Conservation (phyloP, 37 sponge, comb jelly and placozoan species). For the Amphimedon queenslandica region DNA sequence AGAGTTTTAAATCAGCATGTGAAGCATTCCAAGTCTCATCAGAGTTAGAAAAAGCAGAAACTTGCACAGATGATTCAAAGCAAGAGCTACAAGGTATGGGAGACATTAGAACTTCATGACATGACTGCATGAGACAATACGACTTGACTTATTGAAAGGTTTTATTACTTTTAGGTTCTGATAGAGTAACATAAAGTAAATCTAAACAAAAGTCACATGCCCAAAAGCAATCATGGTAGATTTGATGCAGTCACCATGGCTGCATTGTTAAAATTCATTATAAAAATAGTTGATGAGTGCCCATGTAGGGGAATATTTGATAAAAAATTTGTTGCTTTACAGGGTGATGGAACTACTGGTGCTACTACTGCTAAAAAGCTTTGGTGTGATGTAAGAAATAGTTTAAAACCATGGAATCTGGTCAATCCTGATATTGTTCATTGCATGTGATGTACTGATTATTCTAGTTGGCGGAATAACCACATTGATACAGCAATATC, state of each 20-base stretch:
- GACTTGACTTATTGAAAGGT: not conserved
- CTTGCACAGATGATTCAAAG: not conserved
- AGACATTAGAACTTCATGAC: not conserved
- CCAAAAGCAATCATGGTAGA: no score
- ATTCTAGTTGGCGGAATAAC: not conserved
- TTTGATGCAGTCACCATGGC: no score
- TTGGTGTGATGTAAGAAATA: not conserved
- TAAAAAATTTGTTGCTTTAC: not conserved
- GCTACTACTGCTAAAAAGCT: not conserved
- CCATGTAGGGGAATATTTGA: not conserved
- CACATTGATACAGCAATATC: not conserved
- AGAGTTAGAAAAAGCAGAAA: not conserved
- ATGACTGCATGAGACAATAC: not conserved
- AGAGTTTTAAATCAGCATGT: conserved; percentile 7
- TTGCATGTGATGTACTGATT: not conserved
- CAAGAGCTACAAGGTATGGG: not conserved
- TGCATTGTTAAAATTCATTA: no score
- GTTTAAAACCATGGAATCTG: not conserved
- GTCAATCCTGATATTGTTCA: not conserved
- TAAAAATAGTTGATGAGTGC: not conserved
- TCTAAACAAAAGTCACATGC: no score
- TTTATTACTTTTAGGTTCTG: no score
- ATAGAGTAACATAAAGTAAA: no score
- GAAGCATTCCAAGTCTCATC: not conserved
- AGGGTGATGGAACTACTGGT: conserved; percentile 2